These are phyloP conservation scores for Drosophila pegasa DNA, from an alignment of 2,888 invertebrate genomes.

Conservation along the genomic window DNA sequence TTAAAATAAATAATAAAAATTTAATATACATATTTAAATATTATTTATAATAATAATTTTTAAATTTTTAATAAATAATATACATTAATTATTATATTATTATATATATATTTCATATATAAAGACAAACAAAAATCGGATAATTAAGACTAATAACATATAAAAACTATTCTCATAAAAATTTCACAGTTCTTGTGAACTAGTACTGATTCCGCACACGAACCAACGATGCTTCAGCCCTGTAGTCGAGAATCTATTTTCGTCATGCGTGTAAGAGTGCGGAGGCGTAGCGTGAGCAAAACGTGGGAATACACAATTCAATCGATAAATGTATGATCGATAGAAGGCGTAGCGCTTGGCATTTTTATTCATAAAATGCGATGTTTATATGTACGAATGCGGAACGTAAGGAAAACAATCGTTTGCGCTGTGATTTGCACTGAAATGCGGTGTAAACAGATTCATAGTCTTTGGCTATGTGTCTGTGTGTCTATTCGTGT, in stretches of 20 bases:
- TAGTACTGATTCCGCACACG: slow-evolving; percentile 19
- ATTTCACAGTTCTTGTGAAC: background rate
- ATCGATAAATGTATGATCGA: slow-evolving; percentile 74
- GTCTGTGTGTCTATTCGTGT: background rate
- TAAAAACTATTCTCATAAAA: background rate
- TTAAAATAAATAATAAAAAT: too few relatives aligned
- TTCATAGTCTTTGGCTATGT: slow-evolving; percentile 7
- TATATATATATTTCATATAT: too few relatives aligned
- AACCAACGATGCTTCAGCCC: slow-evolving; percentile 47
- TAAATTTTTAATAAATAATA: too few relatives aligned
- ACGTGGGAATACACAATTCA: slow-evolving; percentile 28
- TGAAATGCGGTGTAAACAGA: slow-evolving; percentile 45
- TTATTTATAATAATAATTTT: too few relatives aligned
- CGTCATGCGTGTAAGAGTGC: slow-evolving; percentile 10
- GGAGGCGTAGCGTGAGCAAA: slow-evolving; percentile 30
- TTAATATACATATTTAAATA: too few relatives aligned
- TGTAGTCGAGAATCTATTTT: slow-evolving; percentile 37
- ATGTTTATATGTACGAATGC: slow-evolving; percentile 27
- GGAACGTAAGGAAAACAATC: slow-evolving; percentile 36
- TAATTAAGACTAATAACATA: too few relatives aligned
- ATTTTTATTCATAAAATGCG: slow-evolving; percentile 63
- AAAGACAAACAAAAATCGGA: too few relatives aligned
- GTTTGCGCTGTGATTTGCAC: slow-evolving; percentile 26
- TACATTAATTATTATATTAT: too few relatives aligned
- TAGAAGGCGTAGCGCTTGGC: slow-evolving; percentile 52